A percentile compares a stretch with the other conserved stretches of the same genome.
phyloP scores from a whole-genome alignment of 2,797 vertebrate genomes.

The Thripadectes ignobilis region DNA sequence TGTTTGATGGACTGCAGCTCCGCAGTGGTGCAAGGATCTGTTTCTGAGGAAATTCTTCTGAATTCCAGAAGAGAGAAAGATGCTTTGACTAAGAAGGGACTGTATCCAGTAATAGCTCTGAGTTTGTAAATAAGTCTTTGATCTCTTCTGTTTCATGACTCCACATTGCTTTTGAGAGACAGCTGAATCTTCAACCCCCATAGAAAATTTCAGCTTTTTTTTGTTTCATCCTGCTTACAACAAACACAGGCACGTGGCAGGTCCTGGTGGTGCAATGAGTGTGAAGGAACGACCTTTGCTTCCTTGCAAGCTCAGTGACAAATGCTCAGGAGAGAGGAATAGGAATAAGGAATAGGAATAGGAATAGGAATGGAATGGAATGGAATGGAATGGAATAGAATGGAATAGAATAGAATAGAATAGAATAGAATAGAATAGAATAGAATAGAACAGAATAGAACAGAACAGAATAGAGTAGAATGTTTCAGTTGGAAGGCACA shows the following conservation, averaged over 20 bases:
- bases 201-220: background rate
- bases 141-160: slow-evolving; percentile 34
- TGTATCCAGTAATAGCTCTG: slow-evolving; percentile 20
- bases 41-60: background rate
- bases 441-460: background rate
- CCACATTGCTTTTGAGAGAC: background rate
- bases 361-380: background rate
- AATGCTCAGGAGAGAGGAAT: background rate
- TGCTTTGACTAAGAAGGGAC: background rate
- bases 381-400: background rate
- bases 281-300: background rate
- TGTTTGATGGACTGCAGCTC: background rate
- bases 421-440: background rate
- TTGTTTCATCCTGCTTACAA: background rate
- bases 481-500: background rate
- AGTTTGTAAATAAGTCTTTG: background rate
- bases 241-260: background rate
- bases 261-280: background rate
- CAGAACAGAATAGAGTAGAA: background rate
- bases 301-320: background rate
- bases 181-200: background rate
- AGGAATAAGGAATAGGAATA: background rate
- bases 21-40: background rate
- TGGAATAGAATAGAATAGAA: background rate
- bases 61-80: slow-evolving; percentile 4